A percentile compares a stretch with the other conserved stretches of the same genome.
Conservation (phyloP, 2,888 invertebrate species). For the Drosophila affinis region DNA sequence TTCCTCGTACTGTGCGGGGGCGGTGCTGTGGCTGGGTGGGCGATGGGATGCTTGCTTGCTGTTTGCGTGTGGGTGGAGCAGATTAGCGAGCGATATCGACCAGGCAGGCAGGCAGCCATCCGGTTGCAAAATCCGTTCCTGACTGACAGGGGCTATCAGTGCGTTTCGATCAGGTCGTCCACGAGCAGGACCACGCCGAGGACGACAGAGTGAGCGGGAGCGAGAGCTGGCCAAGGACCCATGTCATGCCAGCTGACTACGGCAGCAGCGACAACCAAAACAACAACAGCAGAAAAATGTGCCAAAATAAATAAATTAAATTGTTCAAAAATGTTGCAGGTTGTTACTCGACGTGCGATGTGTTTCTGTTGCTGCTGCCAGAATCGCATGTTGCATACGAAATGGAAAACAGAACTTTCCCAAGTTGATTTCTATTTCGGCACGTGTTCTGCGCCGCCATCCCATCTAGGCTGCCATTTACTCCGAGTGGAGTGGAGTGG, state of each 20-base stretch:
- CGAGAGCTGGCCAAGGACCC: conserved; percentile 46
- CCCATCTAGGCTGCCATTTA: conserved; percentile 20
- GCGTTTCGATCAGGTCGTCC: conserved; percentile 64
- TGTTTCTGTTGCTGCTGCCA: conserved; percentile 21
- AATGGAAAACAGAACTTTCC: conserved; percentile 55
- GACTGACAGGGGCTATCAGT: conserved; percentile 75
- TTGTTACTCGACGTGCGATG: conserved; percentile 35
- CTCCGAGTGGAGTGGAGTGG: too few species aligned
- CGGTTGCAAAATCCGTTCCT: conserved; percentile 51
- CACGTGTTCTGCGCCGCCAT: conserved; percentile 40
- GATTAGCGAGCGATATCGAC: conserved; percentile 46
- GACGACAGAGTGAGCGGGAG: neutral
- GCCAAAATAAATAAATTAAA: conserved; percentile 77
- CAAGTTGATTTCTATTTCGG: conserved; percentile 51
- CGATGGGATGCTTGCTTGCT: neutral
- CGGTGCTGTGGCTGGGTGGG: neutral
- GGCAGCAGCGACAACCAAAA: conserved; percentile 27
- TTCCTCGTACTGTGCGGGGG: conserved; percentile 1
- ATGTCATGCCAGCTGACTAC: conserved; percentile 71
- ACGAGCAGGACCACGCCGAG: conserved; percentile 9
- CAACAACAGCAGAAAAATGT: conserved; percentile 37
- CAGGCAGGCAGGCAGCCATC: conserved; percentile 44
- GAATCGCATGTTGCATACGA: conserved; percentile 64
- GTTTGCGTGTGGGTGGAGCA: conserved; percentile 16
- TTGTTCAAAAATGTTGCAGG: conserved; percentile 73